phyloP scores from a whole-genome alignment of 2,888 invertebrate genomes.

The Lepidonotus clava region DNA sequence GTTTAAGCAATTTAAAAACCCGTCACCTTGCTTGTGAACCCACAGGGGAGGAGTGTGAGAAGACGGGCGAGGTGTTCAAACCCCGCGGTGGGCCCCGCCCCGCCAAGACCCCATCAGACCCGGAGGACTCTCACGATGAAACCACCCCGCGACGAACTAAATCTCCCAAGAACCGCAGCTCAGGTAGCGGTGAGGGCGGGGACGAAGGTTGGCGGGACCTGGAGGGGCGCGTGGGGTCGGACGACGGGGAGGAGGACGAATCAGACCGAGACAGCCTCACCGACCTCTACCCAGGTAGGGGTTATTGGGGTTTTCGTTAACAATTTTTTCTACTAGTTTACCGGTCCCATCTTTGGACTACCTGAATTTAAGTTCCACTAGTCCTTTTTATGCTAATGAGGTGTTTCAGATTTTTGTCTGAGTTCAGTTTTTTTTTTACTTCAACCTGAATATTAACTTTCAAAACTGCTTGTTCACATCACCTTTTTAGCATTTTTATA shows the following conservation, averaged over 20 bases:
- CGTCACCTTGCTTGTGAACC: too few relatives aligned
- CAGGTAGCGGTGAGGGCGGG: background rate
- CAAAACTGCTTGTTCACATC: too few relatives aligned
- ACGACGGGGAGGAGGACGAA: background rate
- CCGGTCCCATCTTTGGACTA: too few relatives aligned
- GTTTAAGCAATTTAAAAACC: too few relatives aligned
- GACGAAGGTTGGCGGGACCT: background rate
- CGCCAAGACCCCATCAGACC: background rate
- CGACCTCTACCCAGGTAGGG: background rate
- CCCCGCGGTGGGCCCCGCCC: background rate
- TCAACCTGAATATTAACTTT: too few relatives aligned
- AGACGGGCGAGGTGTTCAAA: background rate
- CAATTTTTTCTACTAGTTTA: too few relatives aligned
- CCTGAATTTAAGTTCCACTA: too few relatives aligned
- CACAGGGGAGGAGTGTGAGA: conserved; percentile 16
- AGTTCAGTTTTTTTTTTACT: too few relatives aligned
- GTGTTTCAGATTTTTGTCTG: too few relatives aligned
- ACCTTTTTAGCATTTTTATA: too few relatives aligned
- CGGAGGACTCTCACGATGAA: background rate
- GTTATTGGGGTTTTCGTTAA: too few relatives aligned
- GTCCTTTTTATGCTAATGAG: too few relatives aligned
- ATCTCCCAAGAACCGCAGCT: background rate
- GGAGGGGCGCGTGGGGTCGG: background rate
- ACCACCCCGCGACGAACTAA: background rate
- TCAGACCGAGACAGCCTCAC: background rate